Conservation (phyloP, 2,888 invertebrate species). For the Cerastis leucographa region DNA sequence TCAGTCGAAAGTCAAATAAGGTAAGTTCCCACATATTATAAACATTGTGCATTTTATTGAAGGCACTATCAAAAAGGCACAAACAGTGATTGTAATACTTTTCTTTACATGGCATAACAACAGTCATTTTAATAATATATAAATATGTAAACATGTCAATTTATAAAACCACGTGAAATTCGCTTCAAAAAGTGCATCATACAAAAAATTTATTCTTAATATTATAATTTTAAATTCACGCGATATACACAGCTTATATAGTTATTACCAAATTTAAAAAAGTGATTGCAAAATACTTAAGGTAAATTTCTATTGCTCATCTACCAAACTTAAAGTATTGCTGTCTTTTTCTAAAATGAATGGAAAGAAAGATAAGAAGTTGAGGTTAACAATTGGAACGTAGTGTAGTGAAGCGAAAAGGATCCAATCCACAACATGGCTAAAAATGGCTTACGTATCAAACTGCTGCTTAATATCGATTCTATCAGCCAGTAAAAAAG, state of each 20-base stretch:
- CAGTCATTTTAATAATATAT: constrained; percentile 22
- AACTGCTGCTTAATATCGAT: no score
- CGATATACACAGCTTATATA: neutral
- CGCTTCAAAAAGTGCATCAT: constrained; percentile 25
- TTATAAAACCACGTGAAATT: constrained; percentile 7
- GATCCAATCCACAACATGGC: no score
- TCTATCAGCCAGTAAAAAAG: no score
- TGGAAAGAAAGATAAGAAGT: neutral
- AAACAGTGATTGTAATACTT: constrained; percentile 62
- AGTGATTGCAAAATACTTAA: neutral
- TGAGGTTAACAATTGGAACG: neutral
- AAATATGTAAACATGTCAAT: constrained; percentile 13
- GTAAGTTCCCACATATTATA: constrained; percentile 13
- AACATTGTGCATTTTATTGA: constrained; percentile 41
- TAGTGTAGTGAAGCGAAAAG: no score
- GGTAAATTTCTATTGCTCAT: neutral
- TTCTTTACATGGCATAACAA: constrained; percentile 54
- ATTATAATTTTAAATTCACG: neutral
- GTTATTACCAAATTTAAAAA: constrained; percentile 2
- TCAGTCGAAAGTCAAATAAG: constrained; percentile 15
- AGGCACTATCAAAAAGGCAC: constrained; percentile 59
- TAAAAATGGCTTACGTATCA: no score
- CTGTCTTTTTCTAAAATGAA: neutral
- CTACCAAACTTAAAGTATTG: constrained; percentile 7
- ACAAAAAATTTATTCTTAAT: neutral